A percentile compares a stretch with the other conserved stretches of the same genome.
These are phyloP conservation scores for Aspidiotus rigidus DNA, from an alignment of 2,888 invertebrate genomes.

Conservation along the genomic window DNA sequence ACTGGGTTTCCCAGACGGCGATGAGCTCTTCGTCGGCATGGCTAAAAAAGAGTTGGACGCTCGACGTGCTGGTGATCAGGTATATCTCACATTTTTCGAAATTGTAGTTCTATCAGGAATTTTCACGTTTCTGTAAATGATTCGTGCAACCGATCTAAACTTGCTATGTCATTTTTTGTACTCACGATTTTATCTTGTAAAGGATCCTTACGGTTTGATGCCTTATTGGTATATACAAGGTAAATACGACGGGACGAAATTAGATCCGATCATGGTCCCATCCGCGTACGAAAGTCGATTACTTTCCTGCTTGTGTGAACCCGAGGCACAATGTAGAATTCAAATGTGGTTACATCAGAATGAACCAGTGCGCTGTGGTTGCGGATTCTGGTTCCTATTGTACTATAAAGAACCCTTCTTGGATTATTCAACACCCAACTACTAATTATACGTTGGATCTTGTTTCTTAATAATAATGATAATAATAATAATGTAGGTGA, in stretches of 20 bases:
- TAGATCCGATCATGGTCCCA: constrained; percentile 77
- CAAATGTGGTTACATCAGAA: constrained; percentile 93
- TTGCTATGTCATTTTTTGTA: background rate
- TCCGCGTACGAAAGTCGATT: constrained; percentile 82
- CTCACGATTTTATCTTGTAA: background rate
- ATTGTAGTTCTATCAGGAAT: background rate
- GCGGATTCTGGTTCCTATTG: constrained; percentile 94
- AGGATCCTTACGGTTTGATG: constrained; percentile 56
- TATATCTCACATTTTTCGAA: background rate
- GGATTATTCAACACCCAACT: constrained; percentile 5
- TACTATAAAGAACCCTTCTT: constrained; percentile 39
- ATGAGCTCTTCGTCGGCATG: constrained; percentile 88
- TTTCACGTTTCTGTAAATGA: background rate
- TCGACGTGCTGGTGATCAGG: background rate
- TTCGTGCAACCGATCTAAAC: background rate
- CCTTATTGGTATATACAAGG: constrained; percentile 74
- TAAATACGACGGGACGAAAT: constrained; percentile 64
- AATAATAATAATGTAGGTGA: too few relatives aligned
- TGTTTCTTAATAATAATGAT: too few relatives aligned
- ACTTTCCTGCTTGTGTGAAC: constrained; percentile 93
- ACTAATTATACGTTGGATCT: too few relatives aligned
- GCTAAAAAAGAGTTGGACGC: constrained; percentile 57
- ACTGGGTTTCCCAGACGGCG: constrained; percentile 62
- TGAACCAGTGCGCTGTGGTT: constrained; percentile 82
- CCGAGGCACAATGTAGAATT: constrained; percentile 76